A percentile compares a stretch with the other conserved stretches of the same genome.
Conservation (phyloP, 2,113 vertebrate species). For the Carassius gibelio region DNA sequence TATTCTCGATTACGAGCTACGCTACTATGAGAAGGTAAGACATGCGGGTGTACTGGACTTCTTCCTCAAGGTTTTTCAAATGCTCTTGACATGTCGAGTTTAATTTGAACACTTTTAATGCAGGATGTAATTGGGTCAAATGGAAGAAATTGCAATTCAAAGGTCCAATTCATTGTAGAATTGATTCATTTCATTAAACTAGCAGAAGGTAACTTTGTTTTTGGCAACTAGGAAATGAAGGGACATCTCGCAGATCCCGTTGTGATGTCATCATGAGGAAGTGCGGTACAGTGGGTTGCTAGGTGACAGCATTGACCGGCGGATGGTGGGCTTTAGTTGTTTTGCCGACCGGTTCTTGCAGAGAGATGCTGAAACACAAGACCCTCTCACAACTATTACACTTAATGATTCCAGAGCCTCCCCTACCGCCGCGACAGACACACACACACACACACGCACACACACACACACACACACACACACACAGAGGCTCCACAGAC, state of each 20-base stretch:
- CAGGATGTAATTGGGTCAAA: too few relatives aligned
- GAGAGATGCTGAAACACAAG: constrained; percentile 16
- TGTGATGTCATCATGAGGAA: neutral
- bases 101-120: too few relatives aligned
- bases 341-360: neutral
- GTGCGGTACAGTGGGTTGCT: constrained; percentile 36
- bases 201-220: too few relatives aligned
- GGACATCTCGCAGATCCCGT: too few relatives aligned
- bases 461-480: neutral
- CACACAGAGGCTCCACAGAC: neutral
- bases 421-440: too few relatives aligned
- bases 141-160: too few relatives aligned
- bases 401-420: constrained; percentile 22
- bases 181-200: too few relatives aligned
- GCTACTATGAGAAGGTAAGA: constrained; percentile 95
- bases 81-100: too few relatives aligned
- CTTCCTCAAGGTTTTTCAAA: too few relatives aligned
- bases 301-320: neutral
- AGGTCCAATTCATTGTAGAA: too few relatives aligned
- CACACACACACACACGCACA: neutral
- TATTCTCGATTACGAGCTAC: constrained; percentile 97
- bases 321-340: neutral
- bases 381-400: constrained; percentile 42
- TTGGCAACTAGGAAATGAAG: too few relatives aligned
- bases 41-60: neutral